These are phyloP conservation scores for Anthopleura xanthogrammica DNA, from an alignment of 92 coral and sea anemone species.

Conservation along the genomic window DNA sequence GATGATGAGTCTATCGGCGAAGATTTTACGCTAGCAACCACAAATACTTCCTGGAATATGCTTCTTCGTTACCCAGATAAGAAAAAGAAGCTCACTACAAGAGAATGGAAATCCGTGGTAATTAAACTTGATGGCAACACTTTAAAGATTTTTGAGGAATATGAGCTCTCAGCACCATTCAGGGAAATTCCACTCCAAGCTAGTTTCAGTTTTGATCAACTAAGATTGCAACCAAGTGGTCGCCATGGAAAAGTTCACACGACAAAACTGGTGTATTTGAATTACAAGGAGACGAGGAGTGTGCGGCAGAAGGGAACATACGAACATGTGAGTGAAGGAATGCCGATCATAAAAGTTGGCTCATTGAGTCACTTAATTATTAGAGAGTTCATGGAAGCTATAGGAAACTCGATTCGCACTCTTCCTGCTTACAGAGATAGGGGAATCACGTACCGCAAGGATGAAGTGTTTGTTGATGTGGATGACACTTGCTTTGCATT, in stretches of 20 bases:
- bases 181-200: constrained; percentile 95
- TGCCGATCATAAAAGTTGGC: constrained; percentile 87
- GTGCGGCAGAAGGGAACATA: constrained; percentile 71
- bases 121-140: constrained; percentile 86
- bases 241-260: constrained; percentile 85
- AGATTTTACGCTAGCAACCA: constrained; percentile 34
- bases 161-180: constrained; percentile 93
- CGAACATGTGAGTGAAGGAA: constrained; percentile 79
- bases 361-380: constrained; percentile 67
- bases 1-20: constrained; percentile 48
- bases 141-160: constrained; percentile 83
- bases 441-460: constrained; percentile 89
- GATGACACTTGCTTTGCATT: constrained; percentile 82
- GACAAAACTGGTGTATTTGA: constrained; percentile 80
- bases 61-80: constrained; percentile 92
- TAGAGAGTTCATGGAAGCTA: constrained; percentile 77
- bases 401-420: constrained; percentile 76
- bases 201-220: constrained; percentile 73
- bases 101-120: constrained; percentile 93
- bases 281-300: constrained; percentile 82
- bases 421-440: constrained; percentile 93
- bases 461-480: constrained; percentile 93
- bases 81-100: constrained; percentile 77
- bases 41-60: constrained; percentile 90
- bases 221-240: constrained; percentile 65